These are phyloP conservation scores for Plebejus melissa DNA, from an alignment of 2,888 invertebrate species.

Conservation along the genomic window DNA sequence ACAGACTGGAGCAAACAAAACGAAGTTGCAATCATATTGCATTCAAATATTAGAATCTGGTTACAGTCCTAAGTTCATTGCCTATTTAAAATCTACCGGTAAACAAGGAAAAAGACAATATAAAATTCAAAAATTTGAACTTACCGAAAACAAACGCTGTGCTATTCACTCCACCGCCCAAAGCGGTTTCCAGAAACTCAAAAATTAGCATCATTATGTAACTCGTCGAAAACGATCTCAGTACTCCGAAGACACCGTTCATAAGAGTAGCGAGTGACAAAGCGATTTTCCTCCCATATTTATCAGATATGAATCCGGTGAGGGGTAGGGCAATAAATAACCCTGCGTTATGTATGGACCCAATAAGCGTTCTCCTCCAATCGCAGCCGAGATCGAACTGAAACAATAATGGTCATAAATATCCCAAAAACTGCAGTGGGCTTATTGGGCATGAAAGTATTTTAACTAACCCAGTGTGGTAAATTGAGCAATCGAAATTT, in stretches of 20 bases:
- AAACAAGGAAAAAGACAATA: not conserved
- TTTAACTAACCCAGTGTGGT: not conserved
- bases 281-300: constrained; percentile 78
- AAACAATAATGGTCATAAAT: constrained; percentile 39
- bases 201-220: constrained; percentile 61
- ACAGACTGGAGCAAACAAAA: no score
- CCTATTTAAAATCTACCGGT: not conserved
- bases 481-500: not conserved
- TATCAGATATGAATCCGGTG: constrained; percentile 82
- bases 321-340: constrained; percentile 81
- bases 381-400: constrained; percentile 78
- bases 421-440: constrained; percentile 2
- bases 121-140: constrained; percentile 31
- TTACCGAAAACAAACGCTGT: constrained; percentile 80
- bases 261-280: constrained; percentile 62
- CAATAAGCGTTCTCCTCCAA: constrained; percentile 83
- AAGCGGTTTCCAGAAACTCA: constrained; percentile 62
- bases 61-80: not conserved
- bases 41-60: no score
- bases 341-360: constrained; percentile 82
- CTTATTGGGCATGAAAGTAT: not conserved
- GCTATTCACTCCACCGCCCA: constrained; percentile 62
- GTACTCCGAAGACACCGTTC: constrained; percentile 57
- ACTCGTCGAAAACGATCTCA: constrained; percentile 63
- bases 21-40: no score